Evolutionary conservation across 1,140 invertebrate genomes (phyloP), one percentile per base, ranked within the genome.

Genomic region (Geopemphigus sp.): DNA sequence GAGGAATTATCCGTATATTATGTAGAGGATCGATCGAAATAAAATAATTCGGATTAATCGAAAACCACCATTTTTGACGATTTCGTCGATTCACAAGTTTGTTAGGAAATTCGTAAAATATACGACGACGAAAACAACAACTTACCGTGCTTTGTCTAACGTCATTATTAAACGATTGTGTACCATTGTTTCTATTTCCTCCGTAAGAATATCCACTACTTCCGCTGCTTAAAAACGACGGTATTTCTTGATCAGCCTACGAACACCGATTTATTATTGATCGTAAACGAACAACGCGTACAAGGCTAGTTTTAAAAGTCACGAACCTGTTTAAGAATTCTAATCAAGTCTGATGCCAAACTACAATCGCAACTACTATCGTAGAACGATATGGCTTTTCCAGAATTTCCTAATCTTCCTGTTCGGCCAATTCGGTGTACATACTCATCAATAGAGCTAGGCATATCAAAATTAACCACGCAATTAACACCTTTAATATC

Each of bases 401-500:
- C 82, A 29, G 76, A 63, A 87, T 97, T 97, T 73, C 95, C 95
- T 92, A 97, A 95, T 85, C 95, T 91, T 56, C 96, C 96, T 19
- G 96, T 98, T 90, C 96, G 93, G 81, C 96, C 96, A 87, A 98
- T 98, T 83, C 96, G 91, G 88, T 98, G 96, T 72, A 98, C 96
- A 85, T 98, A 98, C 86, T 98, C 96, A 86, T 98, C 96, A 82
- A 98, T 94, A 86, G 98, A 95, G 57, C 91, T 94, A n/a, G 96
- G 96, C 84, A 98, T 88, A 88, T 98, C 96, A 87, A 96, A 98
- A 86, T 98, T 98, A 83, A 98, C 96, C 64, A 98, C 96, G 86
- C 97, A 95, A 83, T 95, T 96, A 14, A 99, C 96, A 86, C 99
- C 96, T 0, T 96, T 96, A 86, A 99, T 99, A 88, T 99, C 98